Evolutionary conservation across 2,797 vertebrate genomes (phyloP), one percentile per base, ranked within the genome.

Genomic region (Hozukius guyotensis): DNA sequence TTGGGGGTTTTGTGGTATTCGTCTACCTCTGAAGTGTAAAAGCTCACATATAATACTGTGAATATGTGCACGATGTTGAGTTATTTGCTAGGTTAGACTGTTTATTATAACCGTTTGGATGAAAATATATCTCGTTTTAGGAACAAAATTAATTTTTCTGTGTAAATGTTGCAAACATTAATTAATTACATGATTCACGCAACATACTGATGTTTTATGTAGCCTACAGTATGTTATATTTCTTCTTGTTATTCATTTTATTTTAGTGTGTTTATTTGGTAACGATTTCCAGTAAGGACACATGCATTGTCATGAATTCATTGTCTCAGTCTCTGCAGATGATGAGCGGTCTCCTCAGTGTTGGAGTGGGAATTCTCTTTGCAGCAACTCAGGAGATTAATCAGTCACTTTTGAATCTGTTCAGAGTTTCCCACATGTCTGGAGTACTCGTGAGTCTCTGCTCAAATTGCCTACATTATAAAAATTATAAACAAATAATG

Each of bases 381-480:
- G 92, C 93, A 9, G 24, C 24, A 3, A 93, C 87, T 2, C 76
- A 87, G 24, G 0, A 32, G 0, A 91, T 95, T 1, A 0, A 0
- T 0, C 0, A 32, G 0, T 87, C 85, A 1, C 32, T 94, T 4
- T 66, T 93, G 65, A 87, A 66, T 6, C 2, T 95, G 81, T 94
- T 95, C 88, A 93, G 96, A 88, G 74, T 96, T 24, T 87, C 95
- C n/a, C 88, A 90, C 16, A 0, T 95, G n/a, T 95, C 88, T 6
- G 96, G 96, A 77, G 2, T 29, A 2, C 80, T 95, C 2, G 96
- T 96, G 87, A 84, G 88, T 90, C 18, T 79, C 61, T 1, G 1
- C 13, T 53, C 11, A 73, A 53, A 49, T 29, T 22, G 5, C 20
- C 18, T 11, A 10, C 14, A 38, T 77, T 16, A 27, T 14, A 12